phyloP scores from a whole-genome alignment of 2,797 vertebrate genomes.

The Heliangelus exortis region DNA sequence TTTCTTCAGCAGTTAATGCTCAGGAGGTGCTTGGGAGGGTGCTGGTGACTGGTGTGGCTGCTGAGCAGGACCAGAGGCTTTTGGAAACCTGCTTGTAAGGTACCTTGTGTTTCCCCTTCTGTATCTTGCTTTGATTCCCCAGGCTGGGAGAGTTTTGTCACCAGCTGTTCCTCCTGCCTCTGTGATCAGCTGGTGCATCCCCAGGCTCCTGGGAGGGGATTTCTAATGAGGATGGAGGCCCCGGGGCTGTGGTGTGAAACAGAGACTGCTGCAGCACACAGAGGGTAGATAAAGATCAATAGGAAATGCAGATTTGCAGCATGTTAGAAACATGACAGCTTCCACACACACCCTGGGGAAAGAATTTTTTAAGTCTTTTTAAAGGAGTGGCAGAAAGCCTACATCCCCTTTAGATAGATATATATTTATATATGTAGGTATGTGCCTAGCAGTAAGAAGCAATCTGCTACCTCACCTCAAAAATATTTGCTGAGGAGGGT shows the following conservation, averaged over 20 bases:
- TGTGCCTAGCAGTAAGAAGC: not conserved
- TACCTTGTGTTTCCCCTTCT: fast-evolving
- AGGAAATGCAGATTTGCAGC: slow-evolving; percentile 49
- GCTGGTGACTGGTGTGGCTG: not conserved
- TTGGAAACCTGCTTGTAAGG: not conserved
- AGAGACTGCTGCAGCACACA: not conserved
- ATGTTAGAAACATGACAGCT: slow-evolving; percentile 1
- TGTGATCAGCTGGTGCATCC: slow-evolving; percentile 47
- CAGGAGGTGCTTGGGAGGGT: not conserved
- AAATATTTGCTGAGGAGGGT: slow-evolving; percentile 34
- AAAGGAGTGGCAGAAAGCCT: not conserved
- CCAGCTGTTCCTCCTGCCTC: not conserved
- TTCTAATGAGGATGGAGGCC: slow-evolving; percentile 52
- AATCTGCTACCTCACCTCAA: not conserved
- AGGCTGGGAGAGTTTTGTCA: not conserved
- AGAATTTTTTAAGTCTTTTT: slow-evolving; percentile 12
- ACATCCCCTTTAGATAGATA: not conserved
- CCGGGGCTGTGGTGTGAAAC: not conserved
- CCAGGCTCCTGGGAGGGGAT: slow-evolving; percentile 26
- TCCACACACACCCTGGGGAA: not conserved
- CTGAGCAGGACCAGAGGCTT: not conserved
- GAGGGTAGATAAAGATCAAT: slow-evolving; percentile 42
- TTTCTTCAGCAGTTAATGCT: not conserved
- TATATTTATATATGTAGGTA: not conserved
- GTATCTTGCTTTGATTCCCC: not conserved